Conservation (phyloP, 2,113 vertebrate genomes). For the Symphodus melops region DNA sequence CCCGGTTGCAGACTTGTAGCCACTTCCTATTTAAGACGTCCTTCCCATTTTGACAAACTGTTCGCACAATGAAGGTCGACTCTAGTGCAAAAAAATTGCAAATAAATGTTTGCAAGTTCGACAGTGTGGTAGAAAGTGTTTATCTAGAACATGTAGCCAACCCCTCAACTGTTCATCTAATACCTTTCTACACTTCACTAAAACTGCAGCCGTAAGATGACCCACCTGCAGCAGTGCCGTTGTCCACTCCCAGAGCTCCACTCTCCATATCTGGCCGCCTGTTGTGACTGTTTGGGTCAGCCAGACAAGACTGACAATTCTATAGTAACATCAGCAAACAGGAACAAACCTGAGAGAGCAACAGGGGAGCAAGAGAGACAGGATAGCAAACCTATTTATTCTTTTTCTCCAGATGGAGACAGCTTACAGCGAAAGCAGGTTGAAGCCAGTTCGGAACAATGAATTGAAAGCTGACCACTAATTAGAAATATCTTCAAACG, state of each 20-base stretch:
- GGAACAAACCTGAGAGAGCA: slow-evolving; percentile 31
- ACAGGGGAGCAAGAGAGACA: background rate
- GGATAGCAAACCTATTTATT: background rate
- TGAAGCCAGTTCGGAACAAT: background rate
- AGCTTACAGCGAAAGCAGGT: background rate
- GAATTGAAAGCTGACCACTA: background rate
- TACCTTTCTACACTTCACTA: background rate
- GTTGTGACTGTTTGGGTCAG: slow-evolving; percentile 26
- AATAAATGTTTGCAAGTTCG: no score
- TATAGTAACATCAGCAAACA: slow-evolving; percentile 45
- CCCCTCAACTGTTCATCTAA: no score
- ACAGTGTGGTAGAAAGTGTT: no score
- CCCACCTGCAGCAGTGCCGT: slow-evolving; percentile 42
- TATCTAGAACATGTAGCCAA: no score
- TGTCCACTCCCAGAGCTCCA: slow-evolving; percentile 51
- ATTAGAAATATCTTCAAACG: background rate
- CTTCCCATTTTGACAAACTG: no score
- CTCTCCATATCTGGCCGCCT: slow-evolving; percentile 48
- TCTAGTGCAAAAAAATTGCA: no score
- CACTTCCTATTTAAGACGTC: no score
- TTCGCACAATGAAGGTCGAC: no score
- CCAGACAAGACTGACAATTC: slow-evolving; percentile 45
- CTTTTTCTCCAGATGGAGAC: background rate
- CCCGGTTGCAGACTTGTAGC: no score
- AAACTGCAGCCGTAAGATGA: background rate